These are phyloP conservation scores for Stegastes partitus DNA, from an alignment of 2,113 vertebrate species.

Conservation along the genomic window DNA sequence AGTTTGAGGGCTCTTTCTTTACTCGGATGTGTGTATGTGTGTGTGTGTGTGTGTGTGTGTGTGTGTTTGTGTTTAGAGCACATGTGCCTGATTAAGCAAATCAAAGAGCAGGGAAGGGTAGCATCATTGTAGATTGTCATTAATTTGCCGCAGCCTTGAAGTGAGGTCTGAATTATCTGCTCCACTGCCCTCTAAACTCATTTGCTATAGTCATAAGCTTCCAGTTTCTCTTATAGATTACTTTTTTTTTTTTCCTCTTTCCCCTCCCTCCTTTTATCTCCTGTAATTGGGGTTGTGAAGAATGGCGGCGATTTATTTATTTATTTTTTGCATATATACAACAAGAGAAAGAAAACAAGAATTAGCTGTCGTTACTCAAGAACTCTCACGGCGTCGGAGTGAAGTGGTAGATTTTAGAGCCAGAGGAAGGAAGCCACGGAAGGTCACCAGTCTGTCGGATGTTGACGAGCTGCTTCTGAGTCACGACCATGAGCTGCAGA, in stretches of 20 bases:
- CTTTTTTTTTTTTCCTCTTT: too few species aligned
- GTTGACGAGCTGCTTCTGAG: slow-evolving; percentile 44
- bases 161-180: slow-evolving; percentile 53
- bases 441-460: slow-evolving; percentile 48
- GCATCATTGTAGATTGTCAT: slow-evolving; percentile 42
- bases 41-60: slow-evolving; percentile 24
- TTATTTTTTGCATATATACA: background rate
- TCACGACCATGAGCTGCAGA: slow-evolving; percentile 48
- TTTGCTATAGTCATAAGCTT: slow-evolving; percentile 30
- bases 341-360: slow-evolving; percentile 2
- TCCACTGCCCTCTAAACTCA: slow-evolving; percentile 41
- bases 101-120: slow-evolving; percentile 34
- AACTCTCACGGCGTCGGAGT: background rate
- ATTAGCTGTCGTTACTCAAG: slow-evolving; percentile 12
- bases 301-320: background rate
- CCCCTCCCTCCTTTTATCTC: background rate
- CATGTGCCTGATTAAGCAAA: slow-evolving; percentile 31
- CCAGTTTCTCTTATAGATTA: slow-evolving; percentile 26
- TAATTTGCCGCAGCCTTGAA: slow-evolving; percentile 51
- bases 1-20: slow-evolving; percentile 30
- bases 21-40: background rate
- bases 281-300: background rate
- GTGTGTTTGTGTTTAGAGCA: slow-evolving; percentile 43
- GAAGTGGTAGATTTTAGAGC: slow-evolving; percentile 9
- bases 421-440: slow-evolving; percentile 21